Evolutionary conservation across 2,797 vertebrate genomes (phyloP), one percentile per base, ranked within the genome.

Genomic region (Poecile montanus): DNA sequence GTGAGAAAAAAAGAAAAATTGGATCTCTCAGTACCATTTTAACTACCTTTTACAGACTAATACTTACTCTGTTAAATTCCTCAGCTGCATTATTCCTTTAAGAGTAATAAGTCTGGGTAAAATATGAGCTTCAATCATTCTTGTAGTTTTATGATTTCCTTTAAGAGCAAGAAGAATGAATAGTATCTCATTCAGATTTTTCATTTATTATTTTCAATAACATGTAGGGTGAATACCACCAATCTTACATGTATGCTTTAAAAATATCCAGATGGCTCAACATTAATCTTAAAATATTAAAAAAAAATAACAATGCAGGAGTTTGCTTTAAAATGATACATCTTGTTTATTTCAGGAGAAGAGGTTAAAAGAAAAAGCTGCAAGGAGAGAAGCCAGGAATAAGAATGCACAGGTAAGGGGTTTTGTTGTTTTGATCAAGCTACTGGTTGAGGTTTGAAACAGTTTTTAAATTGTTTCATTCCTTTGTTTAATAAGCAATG

Each of bases 351-450:
- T 97, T 17, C 81, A 98, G 98, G 98, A 98, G 86, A 98, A 97
- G 89, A 97, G 98, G 47, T 91, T 98, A 9, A 98, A 98, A 87
- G 98, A 98, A 95, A 98, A 97, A 86, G 98, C 97, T 88, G 97
- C 98, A 51, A 97, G 97, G 89, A 98, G 98, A 97, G 97, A 97
- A 95, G 95, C 97, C 74, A 98, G 88, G 78, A 97, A 94, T 91
- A 97, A 81, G 92, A 94, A 85, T 3, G 20, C 95, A 51, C 91
- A 97, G 97, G 98, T 98, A 98, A 97, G 92, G 7, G 8, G 29
- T 95, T 88, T 38, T 78, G 26, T 53, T 88, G 8, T 92, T 93
- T 96, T 62, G 20, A 72, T 89, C 26, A 85, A 72, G 40, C 27
- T 60, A 40, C 22, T 91, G 22, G 48, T 71, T 65, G 8, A 83